Base-by-base conservation (phyloP, 1,140 invertebrate genomes). In the Parapsyche elsis region DNA sequence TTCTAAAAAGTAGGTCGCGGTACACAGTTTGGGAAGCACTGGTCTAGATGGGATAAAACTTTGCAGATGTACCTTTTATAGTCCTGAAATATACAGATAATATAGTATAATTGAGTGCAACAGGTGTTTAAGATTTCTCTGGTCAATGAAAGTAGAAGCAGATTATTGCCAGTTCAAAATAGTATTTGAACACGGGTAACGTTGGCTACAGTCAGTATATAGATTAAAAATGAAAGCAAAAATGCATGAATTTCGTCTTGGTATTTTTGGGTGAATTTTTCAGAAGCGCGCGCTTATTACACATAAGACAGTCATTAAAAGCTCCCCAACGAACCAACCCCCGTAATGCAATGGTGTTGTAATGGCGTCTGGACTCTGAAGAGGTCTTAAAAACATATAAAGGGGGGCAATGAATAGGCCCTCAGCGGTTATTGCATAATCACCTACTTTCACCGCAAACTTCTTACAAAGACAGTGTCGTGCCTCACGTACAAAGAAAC, bases 341-440 rank as follows among this genome's bases (percentile, higher is more conserved):
- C 75, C 75, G 64, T 77, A 77, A 77, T 49, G 24, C 16, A 23
- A 46, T 64, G 67, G 26, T 59, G 76, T 75, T 44, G 71, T 82
- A 82, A 82, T 80, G 81, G 74, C 16, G 78, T 80, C 78, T 80
- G 81, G 81, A 80, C 78, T 67, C 81, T 44, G 70, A 67, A 82
- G 81, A 74, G 75, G 81, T 82, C 81, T 82, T 82, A 82, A 82
- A 82, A 82, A 82, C 81, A 74, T 80, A 82, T 82, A 82, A 82
- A 82, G 78, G 81, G 75, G 81, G 78, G 78, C 77, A 81, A 81
- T 79, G 78, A 81, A 81, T 81, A 78, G 73, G 53, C 76, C 81
- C 81, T 46, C 19, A 71, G 81, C 78, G 81, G 81, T 80, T 82
- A 82, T 82, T 82, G 81, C 81, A 82, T 82, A 82, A 82, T 82